phyloP scores from a whole-genome alignment of 2,797 vertebrate genomes.

The Protosalanx chinensis region DNA sequence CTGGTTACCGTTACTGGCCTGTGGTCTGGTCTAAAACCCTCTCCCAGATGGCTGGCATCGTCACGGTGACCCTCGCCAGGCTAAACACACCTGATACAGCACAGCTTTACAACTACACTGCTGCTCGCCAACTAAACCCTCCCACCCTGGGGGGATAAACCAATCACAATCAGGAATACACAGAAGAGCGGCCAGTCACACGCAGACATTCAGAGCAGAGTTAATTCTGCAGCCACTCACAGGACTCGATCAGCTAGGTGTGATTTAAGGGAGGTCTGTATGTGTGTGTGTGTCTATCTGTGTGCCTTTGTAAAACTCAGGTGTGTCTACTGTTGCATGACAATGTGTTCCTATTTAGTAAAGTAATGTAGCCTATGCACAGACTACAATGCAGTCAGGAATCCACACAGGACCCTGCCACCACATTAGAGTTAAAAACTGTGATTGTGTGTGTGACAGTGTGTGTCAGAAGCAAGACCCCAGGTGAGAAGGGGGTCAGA shows the following conservation, averaged over 20 bases:
- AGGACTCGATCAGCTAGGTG: slow-evolving; percentile 25
- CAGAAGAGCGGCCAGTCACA: not conserved
- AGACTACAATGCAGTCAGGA: too few relatives aligned
- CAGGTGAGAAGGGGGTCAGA: not conserved
- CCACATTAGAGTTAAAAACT: too few relatives aligned
- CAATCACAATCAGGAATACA: slow-evolving; percentile 30
- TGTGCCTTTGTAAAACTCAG: not conserved
- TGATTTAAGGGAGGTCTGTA: slow-evolving; percentile 30
- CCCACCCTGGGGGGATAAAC: slow-evolving; percentile 41
- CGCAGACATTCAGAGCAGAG: slow-evolving; percentile 34
- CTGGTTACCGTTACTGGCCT: not conserved
- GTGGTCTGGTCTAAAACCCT: slow-evolving; percentile 7
- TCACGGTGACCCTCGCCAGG: slow-evolving; percentile 8
- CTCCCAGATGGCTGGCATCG: slow-evolving; percentile 41
- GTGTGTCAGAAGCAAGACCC: not conserved
- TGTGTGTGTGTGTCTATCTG: slow-evolving; percentile 8
- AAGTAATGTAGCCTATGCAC: not conserved
- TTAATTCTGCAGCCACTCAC: slow-evolving; percentile 36
- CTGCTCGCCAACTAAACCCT: slow-evolving; percentile 15
- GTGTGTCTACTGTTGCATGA: not conserved
- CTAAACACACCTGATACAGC: slow-evolving; percentile 17
- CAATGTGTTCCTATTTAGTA: not conserved
- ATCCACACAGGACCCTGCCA: too few relatives aligned
- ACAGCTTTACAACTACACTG: slow-evolving; percentile 33
- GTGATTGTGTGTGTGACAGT: not conserved